Base-by-base conservation (phyloP, 2,888 invertebrate species). In the Meloe dianella region DNA sequence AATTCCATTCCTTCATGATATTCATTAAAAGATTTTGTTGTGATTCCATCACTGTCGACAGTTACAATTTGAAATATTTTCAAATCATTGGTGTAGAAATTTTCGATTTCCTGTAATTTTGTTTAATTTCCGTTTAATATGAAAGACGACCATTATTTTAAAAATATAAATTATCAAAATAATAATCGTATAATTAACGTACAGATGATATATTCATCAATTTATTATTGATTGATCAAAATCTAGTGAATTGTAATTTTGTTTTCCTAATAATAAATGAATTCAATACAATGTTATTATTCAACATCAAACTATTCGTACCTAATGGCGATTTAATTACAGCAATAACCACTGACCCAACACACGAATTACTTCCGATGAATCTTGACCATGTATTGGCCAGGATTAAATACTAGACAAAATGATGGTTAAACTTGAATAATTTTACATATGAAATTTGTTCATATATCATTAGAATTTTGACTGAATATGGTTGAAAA, bases 61-160 rank as follows among this genome's bases (percentile, higher is more conserved):
- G 24, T 54, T 24, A 5, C 2, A 12, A 54, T 54, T 54, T 24
- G 6, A 54, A 54, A 54, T 54, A 22, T 54, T 54, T 54, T 54
- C 24, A 54, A 24, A 54, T 22, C 54, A 10, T 54, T 24, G 54
- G 12, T 54, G 54, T 24, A 14, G 54, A 60, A 61, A 57, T 60
- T 61, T 65, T 65, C 61, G 57, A 63, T 66, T 66, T 66, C 63
- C 63, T 57, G 66, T 60, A 41, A 63, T 66, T 66, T 63, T 63
- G 56, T 63, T 66, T 66, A 63, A 66, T 66, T 63, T 66, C 63
- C 66, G 60, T 54, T 54, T 24, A 24, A 24, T 22, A 22, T 51
- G 47, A 51, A 51, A 51, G 22, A 22, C 20, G 47, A 10, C 10
- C 47, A 22, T 20, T 20, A n/a, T 41, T 51, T 51, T 51, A 2